Base-by-base conservation (phyloP, 2,797 vertebrate species). In the Hemitrygon akajei region DNA sequence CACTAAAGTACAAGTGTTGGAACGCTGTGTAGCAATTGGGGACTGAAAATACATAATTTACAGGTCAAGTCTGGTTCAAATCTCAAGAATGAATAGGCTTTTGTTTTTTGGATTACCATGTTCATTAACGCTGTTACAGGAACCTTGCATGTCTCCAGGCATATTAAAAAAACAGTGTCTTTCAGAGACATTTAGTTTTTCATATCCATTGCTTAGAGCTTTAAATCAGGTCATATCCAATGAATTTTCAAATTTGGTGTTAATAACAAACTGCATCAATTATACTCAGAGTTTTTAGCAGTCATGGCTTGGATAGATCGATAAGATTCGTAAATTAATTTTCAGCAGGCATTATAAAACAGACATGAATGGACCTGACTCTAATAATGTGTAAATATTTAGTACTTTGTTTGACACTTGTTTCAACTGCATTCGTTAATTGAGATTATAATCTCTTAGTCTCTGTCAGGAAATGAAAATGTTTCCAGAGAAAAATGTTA, bases 381-480 rank as follows among this genome's bases (percentile, higher is more conserved):
- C 91, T 22, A 76, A n/a, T 93, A 76, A 30, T 3, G 40, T 76
- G 40, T 73, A 34, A 91, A 47, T 71, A 34, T 91, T 73, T 75
- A 37, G 25, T 25, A 47, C 69, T 92, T 92, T 11, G 40, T 93
- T 71, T 76, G 37, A 93, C 71, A 75, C 37, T 56, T 93, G 71
- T 56, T 40, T 56, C 71, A 93, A 58, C 71, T 75, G 27, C 91
- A 56, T 93, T 93, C 91, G 75, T 93, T 75, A 18, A 75, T 56
- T 75, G 69, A 76, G 71, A 75, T 93, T 76, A 56, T 75, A 76
- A 93, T 93, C 40, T 56, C 40, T 37, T 75, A 69, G 73, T 73
- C 69, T 56, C 91, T 76, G 71, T 76, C 91, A 76, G 91, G 73
- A 93, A 93, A 75, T 93, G 25, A 69, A 76, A 93, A 18, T 93